Percentiles rank a stretch among this genome's conserved stretches.
Evolutionary conservation across 2,113 vertebrate genomes (phyloP).

Genomic region (Phylloscopus trochiloides): DNA sequence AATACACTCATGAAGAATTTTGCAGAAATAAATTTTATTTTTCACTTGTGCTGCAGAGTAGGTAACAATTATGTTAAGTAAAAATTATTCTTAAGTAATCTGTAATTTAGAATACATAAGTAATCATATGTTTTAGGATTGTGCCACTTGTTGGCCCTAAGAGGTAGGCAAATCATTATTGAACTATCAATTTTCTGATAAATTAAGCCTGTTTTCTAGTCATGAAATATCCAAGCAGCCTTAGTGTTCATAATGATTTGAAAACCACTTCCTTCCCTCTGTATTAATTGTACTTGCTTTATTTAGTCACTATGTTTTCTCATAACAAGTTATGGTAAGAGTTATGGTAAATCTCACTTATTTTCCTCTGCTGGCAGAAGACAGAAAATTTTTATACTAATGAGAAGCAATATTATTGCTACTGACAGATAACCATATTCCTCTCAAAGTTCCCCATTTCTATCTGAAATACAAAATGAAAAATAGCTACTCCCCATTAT

Average conservation of each 20-base stretch:
- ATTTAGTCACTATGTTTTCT: neutral
- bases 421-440: neutral
- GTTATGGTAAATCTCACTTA: neutral
- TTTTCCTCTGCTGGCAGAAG: neutral
- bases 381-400: neutral
- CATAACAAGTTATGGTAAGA: neutral
- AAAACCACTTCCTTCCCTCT: neutral
- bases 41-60: neutral
- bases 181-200: neutral
- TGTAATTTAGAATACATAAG: neutral
- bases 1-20: neutral
- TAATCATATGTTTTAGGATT: neutral
- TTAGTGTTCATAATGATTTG: neutral
- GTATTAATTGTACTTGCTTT: neutral
- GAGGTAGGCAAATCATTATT: neutral
- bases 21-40: neutral
- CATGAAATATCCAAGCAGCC: neutral
- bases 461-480: neutral
- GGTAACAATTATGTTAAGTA: neutral
- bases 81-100: neutral
- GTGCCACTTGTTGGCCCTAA: neutral
- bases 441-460: neutral
- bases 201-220: neutral
- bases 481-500: neutral
- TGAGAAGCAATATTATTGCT: neutral